Evolutionary conservation across 1,140 invertebrate species (phyloP).

Genomic region (Acromyrmex charruanus): DNA sequence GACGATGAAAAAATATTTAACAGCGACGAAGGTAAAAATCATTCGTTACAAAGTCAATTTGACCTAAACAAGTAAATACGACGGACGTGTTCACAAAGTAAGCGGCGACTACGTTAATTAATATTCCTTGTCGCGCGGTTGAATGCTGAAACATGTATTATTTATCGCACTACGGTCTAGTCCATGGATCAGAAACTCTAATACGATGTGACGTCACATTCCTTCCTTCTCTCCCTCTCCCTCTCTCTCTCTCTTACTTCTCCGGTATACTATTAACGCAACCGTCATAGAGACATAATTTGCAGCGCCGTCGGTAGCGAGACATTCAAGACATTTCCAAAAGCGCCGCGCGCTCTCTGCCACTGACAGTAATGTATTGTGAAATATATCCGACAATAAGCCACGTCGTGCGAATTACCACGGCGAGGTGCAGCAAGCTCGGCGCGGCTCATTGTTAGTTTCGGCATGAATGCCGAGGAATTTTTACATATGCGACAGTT

Average conservation of each 20-base stretch:
- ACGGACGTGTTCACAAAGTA: constrained; percentile 9
- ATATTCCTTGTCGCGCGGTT: constrained; percentile 20
- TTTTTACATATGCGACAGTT: constrained; percentile 46
- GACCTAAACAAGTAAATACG: background rate
- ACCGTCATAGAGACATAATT: constrained; percentile 58
- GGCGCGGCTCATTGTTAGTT: constrained; percentile 55
- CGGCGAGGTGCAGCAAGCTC: constrained; percentile 23
- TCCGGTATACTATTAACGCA: constrained; percentile 44
- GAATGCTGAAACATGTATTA: constrained; percentile 31
- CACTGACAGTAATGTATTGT: constrained; percentile 61
- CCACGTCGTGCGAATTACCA: constrained; percentile 49
- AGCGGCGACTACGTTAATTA: constrained; percentile 29
- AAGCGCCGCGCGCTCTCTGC: constrained; percentile 40
- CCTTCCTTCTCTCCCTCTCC: constrained; percentile 15
- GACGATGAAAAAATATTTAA: background rate
- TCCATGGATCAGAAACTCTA: constrained; percentile 35
- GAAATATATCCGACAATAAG: constrained; percentile 62
- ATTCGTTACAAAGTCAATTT: background rate
- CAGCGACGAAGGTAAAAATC: background rate
- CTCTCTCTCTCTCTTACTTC: background rate
- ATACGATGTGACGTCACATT: background rate
- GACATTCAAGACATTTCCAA: constrained; percentile 57
- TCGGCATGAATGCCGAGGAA: constrained; percentile 24
- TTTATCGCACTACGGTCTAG: constrained; percentile 21
- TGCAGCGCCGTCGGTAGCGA: constrained; percentile 35